Conservation (phyloP, 2,888 invertebrate species). For the Xylota sylvarum region DNA sequence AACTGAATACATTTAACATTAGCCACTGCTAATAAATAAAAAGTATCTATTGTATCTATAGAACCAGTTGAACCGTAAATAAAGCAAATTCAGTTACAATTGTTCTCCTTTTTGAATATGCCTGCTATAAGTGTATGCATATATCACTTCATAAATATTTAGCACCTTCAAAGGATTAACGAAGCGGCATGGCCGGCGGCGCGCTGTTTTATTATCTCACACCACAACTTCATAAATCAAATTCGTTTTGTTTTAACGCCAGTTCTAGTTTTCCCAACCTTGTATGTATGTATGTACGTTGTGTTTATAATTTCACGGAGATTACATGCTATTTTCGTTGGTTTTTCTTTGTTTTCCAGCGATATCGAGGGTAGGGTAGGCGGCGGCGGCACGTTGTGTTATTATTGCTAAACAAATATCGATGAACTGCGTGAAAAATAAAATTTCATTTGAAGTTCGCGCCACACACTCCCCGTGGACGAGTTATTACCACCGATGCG, state of each 20-base stretch:
- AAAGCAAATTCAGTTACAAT: too few relatives aligned
- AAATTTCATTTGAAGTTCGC: conserved; percentile 53
- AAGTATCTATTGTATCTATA: too few relatives aligned
- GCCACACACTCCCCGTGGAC: not conserved
- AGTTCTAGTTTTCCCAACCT: conserved; percentile 18
- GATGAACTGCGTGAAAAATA: conserved; percentile 45
- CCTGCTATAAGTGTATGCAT: not conserved
- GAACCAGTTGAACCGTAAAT: too few relatives aligned
- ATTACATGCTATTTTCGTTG: conserved; percentile 17
- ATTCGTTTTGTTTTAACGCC: conserved; percentile 18
- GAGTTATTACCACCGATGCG: conserved; percentile 12
- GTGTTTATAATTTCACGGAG: conserved; percentile 26
- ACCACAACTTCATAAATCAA: conserved; percentile 60
- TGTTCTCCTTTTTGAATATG: too few relatives aligned
- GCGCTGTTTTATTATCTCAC: conserved; percentile 48
- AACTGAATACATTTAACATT: too few relatives aligned
- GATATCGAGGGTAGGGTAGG: too few relatives aligned
- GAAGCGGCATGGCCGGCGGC: conserved; percentile 10
- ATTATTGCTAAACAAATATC: conserved; percentile 32
- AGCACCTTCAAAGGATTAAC: conserved; percentile 26
- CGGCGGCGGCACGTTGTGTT: not conserved
- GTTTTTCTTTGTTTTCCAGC: conserved; percentile 31
- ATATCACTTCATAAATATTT: conserved; percentile 3
- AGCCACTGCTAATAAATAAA: too few relatives aligned
- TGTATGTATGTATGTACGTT: not conserved